These are phyloP conservation scores for Stenotaenia linearis DNA, from an alignment of 2,888 invertebrate genomes.

Conservation along the genomic window DNA sequence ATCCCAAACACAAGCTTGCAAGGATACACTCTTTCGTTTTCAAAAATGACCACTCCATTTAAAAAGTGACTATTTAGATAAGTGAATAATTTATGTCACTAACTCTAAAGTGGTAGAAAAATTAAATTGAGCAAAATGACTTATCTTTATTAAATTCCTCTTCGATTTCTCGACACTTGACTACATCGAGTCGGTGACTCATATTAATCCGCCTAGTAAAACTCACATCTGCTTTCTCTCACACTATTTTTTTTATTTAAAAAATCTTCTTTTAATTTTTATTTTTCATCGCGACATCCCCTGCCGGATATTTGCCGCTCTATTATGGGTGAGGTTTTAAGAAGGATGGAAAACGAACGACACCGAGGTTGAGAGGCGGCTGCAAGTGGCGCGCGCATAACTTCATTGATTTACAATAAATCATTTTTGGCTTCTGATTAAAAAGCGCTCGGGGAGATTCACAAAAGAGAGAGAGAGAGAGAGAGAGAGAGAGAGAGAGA, in stretches of 20 bases:
- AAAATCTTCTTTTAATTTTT: constrained; percentile 21
- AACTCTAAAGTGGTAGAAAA: not conserved
- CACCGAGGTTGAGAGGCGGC: constrained; percentile 13
- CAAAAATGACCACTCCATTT: not conserved
- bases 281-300: constrained; percentile 19
- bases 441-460: constrained; percentile 28
- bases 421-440: constrained; percentile 31
- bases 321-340: constrained; percentile 22
- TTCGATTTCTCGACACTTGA: constrained; percentile 1
- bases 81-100: constrained; percentile 2
- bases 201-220: constrained; percentile 28
- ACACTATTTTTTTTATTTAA: not conserved
- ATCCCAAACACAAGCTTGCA: not conserved
- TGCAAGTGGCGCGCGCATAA: constrained; percentile 27
- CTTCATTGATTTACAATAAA: constrained; percentile 32
- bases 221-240: constrained; percentile 11
- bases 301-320: constrained; percentile 22
- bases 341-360: constrained; percentile 26
- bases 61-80: not conserved
- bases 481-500: not conserved
- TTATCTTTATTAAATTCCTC: constrained; percentile 21
- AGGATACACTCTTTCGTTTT: not conserved
- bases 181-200: constrained; percentile 13
- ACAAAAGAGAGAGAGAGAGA: not conserved
- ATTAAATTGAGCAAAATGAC: constrained; percentile 2